Conservation (phyloP, 2,113 vertebrate species). For the Serinus canaria region DNA sequence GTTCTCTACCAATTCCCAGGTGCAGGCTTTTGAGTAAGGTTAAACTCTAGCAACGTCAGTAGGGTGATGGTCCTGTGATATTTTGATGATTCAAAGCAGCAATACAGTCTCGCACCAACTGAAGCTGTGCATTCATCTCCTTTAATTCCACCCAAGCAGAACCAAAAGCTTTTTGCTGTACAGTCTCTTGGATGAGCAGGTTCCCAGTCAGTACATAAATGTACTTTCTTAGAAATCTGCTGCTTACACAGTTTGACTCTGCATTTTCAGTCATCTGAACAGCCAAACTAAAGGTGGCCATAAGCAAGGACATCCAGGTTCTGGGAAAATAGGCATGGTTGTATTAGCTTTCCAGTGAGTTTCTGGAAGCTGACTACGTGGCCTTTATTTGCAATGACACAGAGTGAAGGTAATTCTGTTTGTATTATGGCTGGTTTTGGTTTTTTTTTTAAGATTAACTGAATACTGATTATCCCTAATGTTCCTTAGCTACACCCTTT, state of each 20-base stretch:
- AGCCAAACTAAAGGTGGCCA: neutral
- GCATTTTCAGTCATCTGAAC: neutral
- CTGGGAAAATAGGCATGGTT: neutral
- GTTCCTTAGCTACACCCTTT: neutral
- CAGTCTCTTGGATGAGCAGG: fast-evolving
- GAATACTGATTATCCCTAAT: neutral
- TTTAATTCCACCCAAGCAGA: neutral
- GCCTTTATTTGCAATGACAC: neutral
- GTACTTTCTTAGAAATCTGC: neutral
- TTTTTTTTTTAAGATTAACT: neutral
- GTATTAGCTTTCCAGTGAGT: neutral
- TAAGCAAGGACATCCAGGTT: neutral
- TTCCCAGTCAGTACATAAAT: neutral
- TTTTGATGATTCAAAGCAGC: neutral
- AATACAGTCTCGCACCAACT: fast-evolving
- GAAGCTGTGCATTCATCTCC: neutral
- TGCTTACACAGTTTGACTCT: neutral
- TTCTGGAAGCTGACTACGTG: neutral
- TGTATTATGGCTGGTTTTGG: neutral
- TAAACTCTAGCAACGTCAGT: neutral
- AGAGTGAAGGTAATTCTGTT: neutral
- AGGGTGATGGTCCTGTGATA: neutral
- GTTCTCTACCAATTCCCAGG: neutral
- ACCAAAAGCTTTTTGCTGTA: neutral
- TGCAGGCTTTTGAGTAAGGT: neutral